phyloP scores from a whole-genome alignment of 2,113 vertebrate species.

The Oceanites oceanicus region DNA sequence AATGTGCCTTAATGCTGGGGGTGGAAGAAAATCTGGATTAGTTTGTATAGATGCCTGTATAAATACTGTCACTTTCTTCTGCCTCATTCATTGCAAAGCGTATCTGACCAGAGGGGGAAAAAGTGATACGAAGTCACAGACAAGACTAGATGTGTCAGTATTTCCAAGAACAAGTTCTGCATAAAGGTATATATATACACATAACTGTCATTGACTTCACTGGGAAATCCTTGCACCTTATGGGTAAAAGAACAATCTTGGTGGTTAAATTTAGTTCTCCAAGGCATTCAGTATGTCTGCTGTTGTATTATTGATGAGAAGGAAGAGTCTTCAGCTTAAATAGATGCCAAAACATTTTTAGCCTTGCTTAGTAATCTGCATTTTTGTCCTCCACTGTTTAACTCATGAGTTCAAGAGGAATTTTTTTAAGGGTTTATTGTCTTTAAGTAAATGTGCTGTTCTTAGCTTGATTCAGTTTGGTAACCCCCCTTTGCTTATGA shows the following conservation, averaged over 20 bases:
- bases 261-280: background rate
- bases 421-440: background rate
- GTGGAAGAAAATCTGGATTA: background rate
- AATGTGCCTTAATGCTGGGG: background rate
- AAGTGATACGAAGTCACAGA: background rate
- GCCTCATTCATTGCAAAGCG: background rate
- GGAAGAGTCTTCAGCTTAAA: background rate
- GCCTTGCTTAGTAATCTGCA: background rate
- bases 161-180: background rate
- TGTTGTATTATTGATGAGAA: background rate
- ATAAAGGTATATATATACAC: background rate
- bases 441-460: background rate
- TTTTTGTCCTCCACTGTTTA: background rate
- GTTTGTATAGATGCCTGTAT: background rate
- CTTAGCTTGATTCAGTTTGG: background rate
- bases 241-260: background rate
- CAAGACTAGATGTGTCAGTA: background rate
- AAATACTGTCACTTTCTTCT: background rate
- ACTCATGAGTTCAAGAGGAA: background rate
- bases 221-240: background rate
- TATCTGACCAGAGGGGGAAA: background rate
- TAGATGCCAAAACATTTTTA: background rate
- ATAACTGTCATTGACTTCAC: background rate
- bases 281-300: background rate
- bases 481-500: background rate